phyloP scores from a whole-genome alignment of 2,797 vertebrate genomes.

The Trachurus trachurus region DNA sequence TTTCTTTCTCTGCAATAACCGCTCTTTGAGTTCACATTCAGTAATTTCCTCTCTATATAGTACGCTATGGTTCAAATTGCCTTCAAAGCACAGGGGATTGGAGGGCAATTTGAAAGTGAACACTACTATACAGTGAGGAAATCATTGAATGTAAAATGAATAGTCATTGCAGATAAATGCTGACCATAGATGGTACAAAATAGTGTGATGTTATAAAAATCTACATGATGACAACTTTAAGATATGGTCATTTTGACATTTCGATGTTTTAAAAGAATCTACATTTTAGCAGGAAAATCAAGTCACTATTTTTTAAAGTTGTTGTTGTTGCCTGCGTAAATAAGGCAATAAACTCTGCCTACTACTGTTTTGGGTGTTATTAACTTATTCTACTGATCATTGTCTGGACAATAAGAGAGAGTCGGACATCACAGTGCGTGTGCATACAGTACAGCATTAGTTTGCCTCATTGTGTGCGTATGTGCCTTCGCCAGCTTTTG shows the following conservation, averaged over 20 bases:
- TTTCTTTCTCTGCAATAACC: too few relatives aligned
- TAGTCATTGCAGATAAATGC: background rate
- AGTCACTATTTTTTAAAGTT: background rate
- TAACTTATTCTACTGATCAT: conserved; percentile 16
- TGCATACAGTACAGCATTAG: conserved; percentile 5
- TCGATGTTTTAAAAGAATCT: background rate
- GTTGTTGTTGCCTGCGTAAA: conserved; percentile 3
- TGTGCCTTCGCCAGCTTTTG: conserved; percentile 38
- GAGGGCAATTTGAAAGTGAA: background rate
- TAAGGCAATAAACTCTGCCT: background rate
- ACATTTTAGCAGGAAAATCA: background rate
- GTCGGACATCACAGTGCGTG: conserved; percentile 34
- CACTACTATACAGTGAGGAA: background rate
- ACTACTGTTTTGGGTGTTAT: background rate
- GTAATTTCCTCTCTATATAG: too few relatives aligned
- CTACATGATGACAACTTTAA: background rate
- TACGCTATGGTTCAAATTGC: too few relatives aligned
- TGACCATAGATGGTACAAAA: background rate
- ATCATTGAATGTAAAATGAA: background rate
- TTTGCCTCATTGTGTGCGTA: conserved; percentile 17
- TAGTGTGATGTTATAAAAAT: background rate
- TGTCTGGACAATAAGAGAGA: conserved; percentile 27
- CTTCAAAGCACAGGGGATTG: too few relatives aligned
- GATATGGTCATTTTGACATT: background rate
- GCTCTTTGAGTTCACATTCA: too few relatives aligned